Evolutionary conservation across 2,888 invertebrate genomes (phyloP), one percentile per base, ranked within the genome.

Genomic region (Lissocephala sabroskyi): DNA sequence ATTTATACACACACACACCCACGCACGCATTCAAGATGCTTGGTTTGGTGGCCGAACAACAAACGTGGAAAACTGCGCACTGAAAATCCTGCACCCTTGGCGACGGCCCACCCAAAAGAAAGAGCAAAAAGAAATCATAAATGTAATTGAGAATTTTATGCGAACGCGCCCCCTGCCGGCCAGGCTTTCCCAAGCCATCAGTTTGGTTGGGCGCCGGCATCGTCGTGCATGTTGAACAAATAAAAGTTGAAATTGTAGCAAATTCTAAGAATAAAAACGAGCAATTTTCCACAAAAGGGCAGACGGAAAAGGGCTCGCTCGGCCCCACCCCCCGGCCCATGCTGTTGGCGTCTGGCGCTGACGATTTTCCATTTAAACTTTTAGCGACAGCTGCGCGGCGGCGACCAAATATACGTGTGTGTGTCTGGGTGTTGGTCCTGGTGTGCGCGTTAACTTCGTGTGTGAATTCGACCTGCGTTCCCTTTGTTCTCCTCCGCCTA

Each of bases 111-210:
- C 42, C 14, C 26, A 45, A 41, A 32, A 41, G 35, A 40, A 51
- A 33, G 33, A 23, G 29, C 47, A 59, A 58, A 71, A 75, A 78
- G 76, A 78, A 75, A 73, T 73, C 71, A 73, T 78, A 73, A 73
- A 73, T 75, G 79, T 73, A 73, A 73, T 73, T 78, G 71, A 50
- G 58, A 66, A 75, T 75, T 73, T 78, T 71, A 78, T 75, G 62
- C 46, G 46, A n/a, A n/a, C n/a, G n/a, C n/a, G n/a, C n/a, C n/a
- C n/a, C n/a, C n/a, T n/a, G n/a, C n/a, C n/a, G n/a, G n/a, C n/a
- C n/a, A n/a, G n/a, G n/a, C n/a, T n/a, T n/a, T n/a, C n/a, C n/a
- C n/a, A n/a, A n/a, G n/a, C n/a, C n/a, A n/a, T n/a, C n/a, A n/a
- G n/a, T n/a, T n/a, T n/a, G n/a, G n/a, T n/a, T n/a, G n/a, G n/a